Evolutionary conservation across 2,797 vertebrate species (phyloP), one percentile per base, ranked within the genome.

Genomic region (Neoniphon sammara): DNA sequence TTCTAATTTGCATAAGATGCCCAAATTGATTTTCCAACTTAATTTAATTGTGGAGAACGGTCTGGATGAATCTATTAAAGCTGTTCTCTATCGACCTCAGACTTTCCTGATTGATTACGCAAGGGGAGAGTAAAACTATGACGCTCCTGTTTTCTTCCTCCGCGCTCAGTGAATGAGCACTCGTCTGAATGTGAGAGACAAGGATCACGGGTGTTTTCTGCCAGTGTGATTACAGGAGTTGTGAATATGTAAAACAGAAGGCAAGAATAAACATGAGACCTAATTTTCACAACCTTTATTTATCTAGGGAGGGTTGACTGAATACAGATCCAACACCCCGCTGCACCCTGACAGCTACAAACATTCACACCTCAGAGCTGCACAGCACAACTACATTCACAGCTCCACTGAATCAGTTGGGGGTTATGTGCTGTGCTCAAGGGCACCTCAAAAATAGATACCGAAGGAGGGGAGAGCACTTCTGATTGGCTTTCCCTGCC

Each of bases 31-130:
- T 92, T 91, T 89, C 75, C 75, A 77, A 82, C 81, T 70, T 89
- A 86, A 92, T 93, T 82, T 84, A 91, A 93, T 92, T 90, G 88
- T 67, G 71, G 73, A 57, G 86, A 87, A 80, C 78, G 87, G 84
- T 84, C 83, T 71, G 83, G 81, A 85, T 86, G 81, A 87, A 91
- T 89, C 79, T 81, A 90, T 90, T 89, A 78, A 82, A 86, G 81
- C 82, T 82, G 79, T 85, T 91, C 77, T 66, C 73, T 73, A 88
- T 89, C 73, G 85, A 90, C 87, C 89, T 76, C 78, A 23, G 55
- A 44, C 30, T 70, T 81, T 71, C 47, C 76, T 78, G 83, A 90
- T 73, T 87, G 88, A 92, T 90, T 85, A 62, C 36, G 1, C 65
- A n/a, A n/a, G n/a, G 49, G 57, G 53, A 73, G 70, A 80, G 67